Evolutionary conservation across 1,140 invertebrate genomes (phyloP), one percentile per base, ranked within the genome.

Genomic region (Aphis craccivora): DNA sequence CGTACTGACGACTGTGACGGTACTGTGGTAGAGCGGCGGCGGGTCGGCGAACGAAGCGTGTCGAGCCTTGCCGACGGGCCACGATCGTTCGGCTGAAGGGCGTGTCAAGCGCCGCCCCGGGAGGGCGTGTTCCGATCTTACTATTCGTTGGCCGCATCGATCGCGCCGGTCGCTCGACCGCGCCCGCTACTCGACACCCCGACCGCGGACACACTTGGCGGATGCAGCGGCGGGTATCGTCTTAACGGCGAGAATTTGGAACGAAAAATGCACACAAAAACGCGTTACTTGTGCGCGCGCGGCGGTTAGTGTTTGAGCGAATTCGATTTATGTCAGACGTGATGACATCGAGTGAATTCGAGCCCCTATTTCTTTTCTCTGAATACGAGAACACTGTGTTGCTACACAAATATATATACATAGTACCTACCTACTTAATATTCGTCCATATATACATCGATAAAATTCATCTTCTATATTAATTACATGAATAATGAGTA

Each of bases 61-160:
- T 81, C 91, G 91, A 93, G 48, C 35, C 76, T 35, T 5, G 8
- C 45, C 91, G 91, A 93, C 23, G 48, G 37, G 7, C 7, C 43
- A 20, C 91, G 91, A 84, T 20, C 35, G 81, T 91, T 14, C 14
- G 45, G 1, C 91, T 11, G 30, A 35, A 25, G 48, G 91, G 67
- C 91, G 76, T 93, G 43, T 22, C 81, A 11, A 9, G 91, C n/a
- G 9, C 91, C 91, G 76, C 91, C 91, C 48, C 22, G 0, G 20
- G n/a, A 35, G 9, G 91, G 91, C 91, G 91, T 93, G 81, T 22
- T 40, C 76, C 6, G 35, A 23, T 22, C 81, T 2, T 40, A 20
- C 35, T 81, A 93, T 93, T 93, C 91, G 91, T 84, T 6, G 76
- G 81, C 81, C 81, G 76, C 91, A 93, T 93, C 91, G 91, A 93